phyloP scores from a whole-genome alignment of 1,140 invertebrate species.

The Alviniconcha marisindica region DNA sequence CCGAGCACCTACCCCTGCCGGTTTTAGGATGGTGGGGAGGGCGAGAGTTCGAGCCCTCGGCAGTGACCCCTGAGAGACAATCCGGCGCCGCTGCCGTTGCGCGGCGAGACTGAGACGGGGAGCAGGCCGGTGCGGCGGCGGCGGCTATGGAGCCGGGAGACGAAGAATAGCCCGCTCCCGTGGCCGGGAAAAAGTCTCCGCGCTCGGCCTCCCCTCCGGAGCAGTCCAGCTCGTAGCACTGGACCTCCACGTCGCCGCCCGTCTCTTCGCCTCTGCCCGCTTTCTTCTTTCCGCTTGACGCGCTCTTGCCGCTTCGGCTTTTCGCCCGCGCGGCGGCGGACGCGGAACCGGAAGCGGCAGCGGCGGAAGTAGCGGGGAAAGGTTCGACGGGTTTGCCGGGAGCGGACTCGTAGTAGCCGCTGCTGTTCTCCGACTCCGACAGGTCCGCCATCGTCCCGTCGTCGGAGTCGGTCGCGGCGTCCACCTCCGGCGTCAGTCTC shows the following conservation, averaged over 20 bases:
- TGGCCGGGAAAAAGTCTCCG: background rate
- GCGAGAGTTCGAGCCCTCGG: background rate
- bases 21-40: background rate
- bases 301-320: too few species aligned
- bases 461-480: conserved; percentile 43
- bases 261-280: too few species aligned
- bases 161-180: background rate
- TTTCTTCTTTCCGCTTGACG: too few species aligned
- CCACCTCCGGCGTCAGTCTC: conserved; percentile 44
- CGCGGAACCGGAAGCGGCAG: too few species aligned
- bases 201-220: too few species aligned
- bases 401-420: conserved; percentile 55
- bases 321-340: too few species aligned
- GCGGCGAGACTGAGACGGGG: too few species aligned
- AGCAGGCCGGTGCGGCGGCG: too few species aligned
- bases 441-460: conserved; percentile 56
- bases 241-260: too few species aligned
- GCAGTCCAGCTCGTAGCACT: too few species aligned
- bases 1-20: background rate
- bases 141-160: background rate
- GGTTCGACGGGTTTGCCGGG: too few species aligned
- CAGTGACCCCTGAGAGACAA: background rate
- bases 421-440: conserved; percentile 60
- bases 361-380: too few species aligned
- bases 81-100: background rate